phyloP scores from a whole-genome alignment of 1,140 invertebrate genomes.

The Drosophila kurseongensis region DNA sequence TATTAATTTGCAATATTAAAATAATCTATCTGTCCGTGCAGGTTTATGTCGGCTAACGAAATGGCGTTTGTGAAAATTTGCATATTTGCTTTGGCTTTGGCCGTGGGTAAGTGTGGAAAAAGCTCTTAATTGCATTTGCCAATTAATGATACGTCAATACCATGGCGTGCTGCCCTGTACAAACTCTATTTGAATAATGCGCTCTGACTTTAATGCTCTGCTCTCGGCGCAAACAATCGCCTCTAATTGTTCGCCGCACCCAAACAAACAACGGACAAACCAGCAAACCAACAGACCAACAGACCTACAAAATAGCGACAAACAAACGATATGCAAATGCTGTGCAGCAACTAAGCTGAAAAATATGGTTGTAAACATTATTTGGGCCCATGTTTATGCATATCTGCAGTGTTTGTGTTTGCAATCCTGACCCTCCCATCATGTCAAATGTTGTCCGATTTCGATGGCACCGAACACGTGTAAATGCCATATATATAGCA shows the following conservation, averaged over 20 bases:
- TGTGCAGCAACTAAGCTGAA: constrained; percentile 29
- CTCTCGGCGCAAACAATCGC: constrained; percentile 43
- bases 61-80: constrained; percentile 80
- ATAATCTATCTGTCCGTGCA: constrained; percentile 55
- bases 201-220: constrained; percentile 42
- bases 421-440: constrained; percentile 13
- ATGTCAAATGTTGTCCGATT: constrained; percentile 37
- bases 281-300: constrained; percentile 16
- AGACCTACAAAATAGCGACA: constrained; percentile 13
- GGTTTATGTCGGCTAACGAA: constrained; percentile 58
- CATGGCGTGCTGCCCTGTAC: background rate
- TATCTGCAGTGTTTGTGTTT: constrained; percentile 41
- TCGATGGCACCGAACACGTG: constrained; percentile 43
- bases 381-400: constrained; percentile 43
- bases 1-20: constrained; percentile 39
- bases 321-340: constrained; percentile 42
- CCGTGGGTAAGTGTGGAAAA: constrained; percentile 69
- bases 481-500: constrained; percentile 36
- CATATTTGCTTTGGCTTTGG: constrained; percentile 75
- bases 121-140: constrained; percentile 44
- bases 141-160: constrained; percentile 56
- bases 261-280: constrained; percentile 34
- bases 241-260: constrained; percentile 45
- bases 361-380: constrained; percentile 50
- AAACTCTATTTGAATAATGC: constrained; percentile 54